These are phyloP conservation scores for Leucophora obtusa DNA, from an alignment of 2,888 invertebrate genomes.

Conservation along the genomic window DNA sequence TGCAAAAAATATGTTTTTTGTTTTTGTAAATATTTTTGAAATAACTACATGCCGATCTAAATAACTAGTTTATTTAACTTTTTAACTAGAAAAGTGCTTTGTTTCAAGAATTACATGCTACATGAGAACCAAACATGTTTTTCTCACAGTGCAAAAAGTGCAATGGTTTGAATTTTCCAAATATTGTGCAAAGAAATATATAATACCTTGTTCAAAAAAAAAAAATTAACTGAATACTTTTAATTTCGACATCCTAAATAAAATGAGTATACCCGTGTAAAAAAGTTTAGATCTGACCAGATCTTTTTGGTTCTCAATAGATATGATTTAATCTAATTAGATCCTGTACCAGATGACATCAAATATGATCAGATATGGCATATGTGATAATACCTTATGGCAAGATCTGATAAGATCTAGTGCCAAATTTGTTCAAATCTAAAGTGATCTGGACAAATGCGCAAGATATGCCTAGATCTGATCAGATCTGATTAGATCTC, in stretches of 20 bases:
- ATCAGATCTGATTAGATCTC: too few species aligned
- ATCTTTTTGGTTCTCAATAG: too few species aligned
- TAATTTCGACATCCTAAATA: background rate
- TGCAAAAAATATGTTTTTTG: conserved; percentile 42
- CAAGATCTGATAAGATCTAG: too few species aligned
- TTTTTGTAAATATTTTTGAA: conserved; percentile 21
- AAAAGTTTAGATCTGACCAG: too few species aligned
- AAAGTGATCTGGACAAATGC: too few species aligned
- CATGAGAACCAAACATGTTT: conserved; percentile 59
- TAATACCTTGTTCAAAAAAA: background rate
- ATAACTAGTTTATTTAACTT: conserved; percentile 13
- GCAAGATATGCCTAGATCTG: too few species aligned
- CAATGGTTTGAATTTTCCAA: conserved; percentile 4
- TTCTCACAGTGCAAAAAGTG: conserved; percentile 56
- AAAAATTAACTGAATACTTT: background rate
- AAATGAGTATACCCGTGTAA: too few species aligned
- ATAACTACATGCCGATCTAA: conserved; percentile 51
- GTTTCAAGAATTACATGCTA: conserved; percentile 51
- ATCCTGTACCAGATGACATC: too few species aligned
- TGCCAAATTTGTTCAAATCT: too few species aligned
- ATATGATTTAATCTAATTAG: too few species aligned
- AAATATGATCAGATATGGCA: too few species aligned
- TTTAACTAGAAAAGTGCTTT: conserved; percentile 35
- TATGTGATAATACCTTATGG: too few species aligned
- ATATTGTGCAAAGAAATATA: background rate